Evolutionary conservation across 2,113 vertebrate species (phyloP).

Genomic region (Gracilinanus agilis): DNA sequence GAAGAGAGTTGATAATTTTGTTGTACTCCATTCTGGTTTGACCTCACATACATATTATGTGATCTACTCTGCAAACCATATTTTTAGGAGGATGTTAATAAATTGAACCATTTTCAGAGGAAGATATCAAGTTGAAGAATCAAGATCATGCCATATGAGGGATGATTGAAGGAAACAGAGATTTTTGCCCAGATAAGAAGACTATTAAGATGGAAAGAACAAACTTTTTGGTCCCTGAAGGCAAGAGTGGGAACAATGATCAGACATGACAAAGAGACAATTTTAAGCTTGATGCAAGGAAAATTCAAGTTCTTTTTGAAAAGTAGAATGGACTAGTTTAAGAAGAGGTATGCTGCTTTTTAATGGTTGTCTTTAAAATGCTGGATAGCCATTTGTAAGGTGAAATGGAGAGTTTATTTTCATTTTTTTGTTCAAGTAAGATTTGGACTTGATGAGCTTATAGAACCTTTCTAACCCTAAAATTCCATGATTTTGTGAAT

Average conservation of each 20-base stretch:
- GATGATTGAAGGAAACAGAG: not conserved
- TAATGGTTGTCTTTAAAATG: not conserved
- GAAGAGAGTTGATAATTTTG: not conserved
- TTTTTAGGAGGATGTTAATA: not conserved
- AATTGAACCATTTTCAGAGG: not conserved
- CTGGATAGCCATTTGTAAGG: not conserved
- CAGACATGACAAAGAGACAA: not conserved
- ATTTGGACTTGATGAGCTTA: not conserved
- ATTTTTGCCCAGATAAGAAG: not conserved
- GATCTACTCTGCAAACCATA: not conserved
- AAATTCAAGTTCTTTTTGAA: not conserved
- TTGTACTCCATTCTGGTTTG: not conserved
- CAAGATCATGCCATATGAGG: not conserved
- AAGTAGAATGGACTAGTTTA: not conserved
- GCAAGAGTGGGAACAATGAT: not conserved
- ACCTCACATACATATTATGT: not conserved
- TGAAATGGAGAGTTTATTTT: not conserved
- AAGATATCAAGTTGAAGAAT: not conserved
- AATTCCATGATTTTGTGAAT: not conserved
- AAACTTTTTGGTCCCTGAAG: not conserved
- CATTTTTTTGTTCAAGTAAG: not conserved
- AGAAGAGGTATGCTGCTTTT: not conserved
- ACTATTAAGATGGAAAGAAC: not conserved
- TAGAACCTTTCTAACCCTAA: not conserved
- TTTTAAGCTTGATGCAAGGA: not conserved